Evolutionary conservation across 2,888 invertebrate species (phyloP), one percentile per base, ranked within the genome.

Genomic region (Polymixis flavicincta): DNA sequence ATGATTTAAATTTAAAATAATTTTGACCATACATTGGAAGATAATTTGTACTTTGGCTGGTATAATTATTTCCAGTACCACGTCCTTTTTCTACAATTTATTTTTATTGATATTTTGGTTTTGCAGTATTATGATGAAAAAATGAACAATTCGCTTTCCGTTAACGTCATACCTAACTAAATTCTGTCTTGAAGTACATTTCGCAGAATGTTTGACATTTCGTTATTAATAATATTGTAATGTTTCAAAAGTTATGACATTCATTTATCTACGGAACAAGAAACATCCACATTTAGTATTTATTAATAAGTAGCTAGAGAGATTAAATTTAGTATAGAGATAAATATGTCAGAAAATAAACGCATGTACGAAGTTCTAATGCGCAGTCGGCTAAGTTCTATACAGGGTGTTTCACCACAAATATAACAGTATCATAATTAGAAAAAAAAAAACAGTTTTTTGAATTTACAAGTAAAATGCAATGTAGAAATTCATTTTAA

Each of bases 301-400:
- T 80, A 76, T 78, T 60, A 65, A 66, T 66, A 84, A n/a, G 59
- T 79, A 80, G 75, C 77, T 87, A 85, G 71, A 82, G 50, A 86
- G 71, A 76, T 85, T 75, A 76, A 86, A 79, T 71, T 78, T 77
- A 86, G 68, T 66, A 72, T 74, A 85, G 48, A 80, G 71, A 74
- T 86, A 85, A 80, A 82, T 64, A 79, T 76, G 52, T 85, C 77
- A 78, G 79, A 83, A 86, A 87, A 86, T 85, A 87, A 86, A 79
- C 78, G 76, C 81, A 48, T 81, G 83, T 59, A 81, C 78, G n/a
- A 80, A 77, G 73, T 78, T 75, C 50, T 67, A 68, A 81, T 81
- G 75, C 69, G 81, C 81, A 86, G 81, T 83, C 73, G 73, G 70
- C 61, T 57, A 78, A 74, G 37, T 52, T 80, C 17, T 52, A 60